Conservation (phyloP, 2,888 invertebrate genomes). For the Sphinx pinastri region DNA sequence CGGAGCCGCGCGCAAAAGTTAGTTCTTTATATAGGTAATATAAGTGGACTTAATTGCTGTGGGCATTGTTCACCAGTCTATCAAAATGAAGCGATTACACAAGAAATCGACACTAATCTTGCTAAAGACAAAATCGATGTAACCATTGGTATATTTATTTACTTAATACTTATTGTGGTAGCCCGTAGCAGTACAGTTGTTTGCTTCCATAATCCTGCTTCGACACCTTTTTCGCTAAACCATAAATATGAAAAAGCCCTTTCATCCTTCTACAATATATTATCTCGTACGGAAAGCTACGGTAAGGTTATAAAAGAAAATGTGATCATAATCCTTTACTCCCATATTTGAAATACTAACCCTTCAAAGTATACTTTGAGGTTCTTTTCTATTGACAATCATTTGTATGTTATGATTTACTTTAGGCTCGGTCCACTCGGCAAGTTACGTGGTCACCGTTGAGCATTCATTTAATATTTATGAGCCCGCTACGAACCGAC, state of each 20-base stretch:
- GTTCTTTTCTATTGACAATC: slow-evolving; percentile 38
- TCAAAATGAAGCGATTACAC: not conserved
- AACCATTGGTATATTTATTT: slow-evolving; percentile 64
- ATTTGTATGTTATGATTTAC: slow-evolving; percentile 32
- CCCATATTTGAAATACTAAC: slow-evolving; percentile 59
- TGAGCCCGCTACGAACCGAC: not conserved
- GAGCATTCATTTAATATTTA: slow-evolving; percentile 1
- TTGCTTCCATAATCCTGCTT: slow-evolving; percentile 57
- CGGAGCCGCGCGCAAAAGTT: no score
- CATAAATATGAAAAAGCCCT: slow-evolving; percentile 60
- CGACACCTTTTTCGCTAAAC: slow-evolving; percentile 60
- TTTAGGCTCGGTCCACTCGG: slow-evolving; percentile 36
- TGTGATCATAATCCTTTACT: slow-evolving; percentile 71
- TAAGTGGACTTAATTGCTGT: no score
- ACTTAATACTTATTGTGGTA: slow-evolving; percentile 53
- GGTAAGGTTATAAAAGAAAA: slow-evolving; percentile 68
- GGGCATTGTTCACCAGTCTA: no score
- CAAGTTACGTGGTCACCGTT: slow-evolving; percentile 27
- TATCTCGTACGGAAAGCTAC: slow-evolving; percentile 59
- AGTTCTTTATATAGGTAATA: no score
- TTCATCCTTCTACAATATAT: slow-evolving; percentile 50
- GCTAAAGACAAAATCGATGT: slow-evolving; percentile 47
- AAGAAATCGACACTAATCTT: not conserved
- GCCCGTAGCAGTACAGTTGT: slow-evolving; percentile 36
- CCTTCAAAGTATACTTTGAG: slow-evolving; percentile 27